Conservation (phyloP, 2,888 invertebrate species). For the Rhagium mordax region DNA sequence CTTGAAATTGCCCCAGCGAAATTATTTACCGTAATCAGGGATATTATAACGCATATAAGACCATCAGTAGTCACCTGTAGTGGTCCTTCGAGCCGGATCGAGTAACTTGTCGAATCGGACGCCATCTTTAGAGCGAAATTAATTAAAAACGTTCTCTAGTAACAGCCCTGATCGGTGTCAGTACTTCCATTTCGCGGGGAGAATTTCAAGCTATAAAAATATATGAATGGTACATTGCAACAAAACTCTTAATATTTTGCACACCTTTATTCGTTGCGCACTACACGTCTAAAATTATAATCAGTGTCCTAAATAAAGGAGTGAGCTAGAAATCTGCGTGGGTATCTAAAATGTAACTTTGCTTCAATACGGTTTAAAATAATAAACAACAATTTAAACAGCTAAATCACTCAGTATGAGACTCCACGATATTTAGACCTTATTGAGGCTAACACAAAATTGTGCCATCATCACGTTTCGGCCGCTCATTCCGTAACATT, state of each 20-base stretch:
- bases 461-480: background rate
- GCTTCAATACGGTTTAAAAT: background rate
- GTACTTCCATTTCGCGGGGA: background rate
- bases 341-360: background rate
- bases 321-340: background rate
- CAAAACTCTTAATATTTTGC: background rate
- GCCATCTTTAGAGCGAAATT: too few species aligned
- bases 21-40: background rate
- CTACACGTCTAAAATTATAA: background rate
- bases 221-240: background rate
- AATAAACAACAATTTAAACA: too few species aligned
- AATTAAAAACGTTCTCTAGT: too few species aligned
- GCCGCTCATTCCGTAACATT: background rate
- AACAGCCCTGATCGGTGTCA: too few species aligned
- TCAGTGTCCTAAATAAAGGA: background rate
- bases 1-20: background rate
- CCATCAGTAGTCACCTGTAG: background rate
- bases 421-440: background rate
- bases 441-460: background rate
- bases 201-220: background rate
- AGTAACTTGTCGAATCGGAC: too few species aligned
- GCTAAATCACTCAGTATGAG: too few species aligned
- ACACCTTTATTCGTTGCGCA: background rate
- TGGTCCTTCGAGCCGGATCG: too few species aligned
- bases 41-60: too few species aligned